Conservation (phyloP, 2,888 invertebrate genomes). For the Macrophya alboannulata region DNA sequence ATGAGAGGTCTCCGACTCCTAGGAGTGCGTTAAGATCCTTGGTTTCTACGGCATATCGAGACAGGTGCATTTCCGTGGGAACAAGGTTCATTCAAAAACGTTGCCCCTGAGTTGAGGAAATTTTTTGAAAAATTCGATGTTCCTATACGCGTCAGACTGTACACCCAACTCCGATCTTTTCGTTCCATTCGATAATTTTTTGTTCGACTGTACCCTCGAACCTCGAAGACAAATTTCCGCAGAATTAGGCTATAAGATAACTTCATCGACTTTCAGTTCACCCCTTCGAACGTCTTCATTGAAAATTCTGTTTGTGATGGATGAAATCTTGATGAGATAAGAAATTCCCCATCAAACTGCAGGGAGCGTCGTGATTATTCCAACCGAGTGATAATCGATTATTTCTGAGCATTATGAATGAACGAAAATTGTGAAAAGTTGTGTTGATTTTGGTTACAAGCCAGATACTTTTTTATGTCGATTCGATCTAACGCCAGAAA, state of each 20-base stretch:
- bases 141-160: background rate
- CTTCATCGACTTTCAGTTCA: background rate
- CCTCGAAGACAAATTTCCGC: background rate
- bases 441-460: background rate
- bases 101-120: background rate
- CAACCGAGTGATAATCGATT: background rate
- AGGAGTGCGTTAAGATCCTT: conserved; percentile 40
- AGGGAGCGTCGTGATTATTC: background rate
- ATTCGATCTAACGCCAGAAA: background rate
- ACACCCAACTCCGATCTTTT: background rate
- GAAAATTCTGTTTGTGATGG: background rate
- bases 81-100: conserved; percentile 43
- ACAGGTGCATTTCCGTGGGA: conserved; percentile 54
- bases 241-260: background rate
- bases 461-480: background rate
- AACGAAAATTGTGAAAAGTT: background rate
- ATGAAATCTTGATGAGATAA: background rate
- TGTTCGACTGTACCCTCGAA: background rate
- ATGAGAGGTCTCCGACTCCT: conserved; percentile 50
- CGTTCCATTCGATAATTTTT: background rate
- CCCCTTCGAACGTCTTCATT: background rate
- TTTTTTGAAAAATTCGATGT: background rate
- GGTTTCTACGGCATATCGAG: conserved; percentile 41
- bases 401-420: background rate
- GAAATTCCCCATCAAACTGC: background rate